phyloP scores from a whole-genome alignment of 2,113 vertebrate genomes.

The Callaeas wilsoni region DNA sequence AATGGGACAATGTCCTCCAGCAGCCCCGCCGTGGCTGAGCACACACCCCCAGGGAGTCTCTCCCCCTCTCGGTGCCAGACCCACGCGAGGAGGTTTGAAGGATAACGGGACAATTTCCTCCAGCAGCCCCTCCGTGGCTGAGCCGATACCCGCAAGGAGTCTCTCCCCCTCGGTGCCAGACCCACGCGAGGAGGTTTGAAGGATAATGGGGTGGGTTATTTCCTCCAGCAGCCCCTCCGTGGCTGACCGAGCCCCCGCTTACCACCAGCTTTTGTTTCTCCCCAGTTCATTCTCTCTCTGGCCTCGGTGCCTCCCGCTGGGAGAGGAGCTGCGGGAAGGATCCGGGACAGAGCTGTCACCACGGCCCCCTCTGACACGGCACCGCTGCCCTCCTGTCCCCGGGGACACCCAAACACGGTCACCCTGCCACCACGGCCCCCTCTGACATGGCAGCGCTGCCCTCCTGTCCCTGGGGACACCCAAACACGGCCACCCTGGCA shows the following conservation, averaged over 20 bases:
- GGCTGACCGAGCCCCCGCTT: neutral
- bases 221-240: neutral
- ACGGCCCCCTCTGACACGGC: no score
- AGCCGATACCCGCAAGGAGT: no score
- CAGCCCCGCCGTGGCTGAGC: no score
- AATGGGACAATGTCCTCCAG: no score
- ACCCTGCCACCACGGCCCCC: neutral
- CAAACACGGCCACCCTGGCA: no score
- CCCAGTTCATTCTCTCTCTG: neutral
- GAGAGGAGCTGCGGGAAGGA: neutral
- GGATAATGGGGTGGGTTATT: neutral
- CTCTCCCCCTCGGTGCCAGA: neutral
- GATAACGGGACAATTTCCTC: neutral
- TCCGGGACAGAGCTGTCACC: neutral
- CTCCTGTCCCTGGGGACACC: no score
- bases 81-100: neutral
- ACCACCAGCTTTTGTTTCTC: neutral
- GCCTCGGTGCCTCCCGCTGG: no score
- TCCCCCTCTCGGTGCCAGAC: no score
- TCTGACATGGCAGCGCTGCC: no score
- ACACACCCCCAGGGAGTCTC: no score
- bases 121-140: neutral
- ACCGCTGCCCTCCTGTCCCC: no score
- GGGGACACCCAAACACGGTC: no score
- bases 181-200: neutral